Evolutionary conservation across 2,113 vertebrate species (phyloP).

Genomic region (Stercorarius parasiticus): DNA sequence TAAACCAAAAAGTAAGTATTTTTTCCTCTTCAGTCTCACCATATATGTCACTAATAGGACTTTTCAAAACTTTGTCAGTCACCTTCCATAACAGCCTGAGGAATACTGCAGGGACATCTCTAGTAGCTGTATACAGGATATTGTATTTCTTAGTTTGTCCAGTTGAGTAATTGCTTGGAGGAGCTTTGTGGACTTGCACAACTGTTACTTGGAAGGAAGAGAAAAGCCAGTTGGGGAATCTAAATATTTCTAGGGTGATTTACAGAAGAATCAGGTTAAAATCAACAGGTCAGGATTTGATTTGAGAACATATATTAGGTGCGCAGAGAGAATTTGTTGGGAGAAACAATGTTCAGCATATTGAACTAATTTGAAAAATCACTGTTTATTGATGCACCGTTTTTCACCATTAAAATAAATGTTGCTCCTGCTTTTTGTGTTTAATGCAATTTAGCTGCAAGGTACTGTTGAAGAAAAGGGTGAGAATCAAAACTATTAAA

Average conservation of each 20-base stretch:
- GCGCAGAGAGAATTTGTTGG: not conserved
- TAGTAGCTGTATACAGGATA: constrained; percentile 61
- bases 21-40: constrained; percentile 10
- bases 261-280: constrained; percentile 49
- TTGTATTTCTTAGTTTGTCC: constrained; percentile 52
- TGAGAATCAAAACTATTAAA: not conserved
- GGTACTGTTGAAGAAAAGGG: not conserved
- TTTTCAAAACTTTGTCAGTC: constrained; percentile 58
- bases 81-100: not conserved
- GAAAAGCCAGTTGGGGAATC: constrained; percentile 24
- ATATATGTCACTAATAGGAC: constrained; percentile 37
- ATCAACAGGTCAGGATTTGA: constrained; percentile 10
- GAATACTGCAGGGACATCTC: constrained; percentile 47
- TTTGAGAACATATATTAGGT: constrained; percentile 14
- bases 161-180: constrained; percentile 47
- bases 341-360: not conserved
- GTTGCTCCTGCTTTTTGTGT: not conserved
- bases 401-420: not conserved
- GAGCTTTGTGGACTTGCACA: not conserved
- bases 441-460: not conserved
- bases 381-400: not conserved
- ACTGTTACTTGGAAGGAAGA: constrained; percentile 42
- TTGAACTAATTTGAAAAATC: not conserved
- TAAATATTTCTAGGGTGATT: constrained; percentile 48
- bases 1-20: not conserved